Percentiles rank a stretch among this genome's conserved stretches.
Conservation (phyloP, 2,797 vertebrate species). For the Strix occidentalis region DNA sequence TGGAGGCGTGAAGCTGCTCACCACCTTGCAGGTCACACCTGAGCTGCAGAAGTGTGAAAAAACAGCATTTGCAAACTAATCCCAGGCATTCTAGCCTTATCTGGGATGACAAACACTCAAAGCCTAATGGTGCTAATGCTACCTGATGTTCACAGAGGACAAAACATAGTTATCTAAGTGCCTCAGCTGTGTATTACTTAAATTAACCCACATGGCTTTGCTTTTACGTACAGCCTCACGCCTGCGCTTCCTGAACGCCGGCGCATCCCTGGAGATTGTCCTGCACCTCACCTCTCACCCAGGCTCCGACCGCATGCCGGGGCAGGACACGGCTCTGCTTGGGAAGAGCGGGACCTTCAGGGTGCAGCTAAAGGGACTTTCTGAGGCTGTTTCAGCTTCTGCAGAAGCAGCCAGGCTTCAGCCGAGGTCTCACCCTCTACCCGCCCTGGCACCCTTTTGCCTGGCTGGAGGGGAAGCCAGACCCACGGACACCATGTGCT, state of each 20-base stretch:
- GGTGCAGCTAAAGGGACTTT: neutral
- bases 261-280: neutral
- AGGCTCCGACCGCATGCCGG: accelerated
- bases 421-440: too few relatives aligned
- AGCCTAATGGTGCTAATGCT: neutral
- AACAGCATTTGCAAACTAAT: accelerated
- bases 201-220: accelerated
- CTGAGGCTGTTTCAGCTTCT: neutral
- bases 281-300: accelerated
- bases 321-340: neutral
- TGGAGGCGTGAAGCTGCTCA: accelerated
- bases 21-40: accelerated
- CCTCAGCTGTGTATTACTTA: neutral
- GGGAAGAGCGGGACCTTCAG: neutral
- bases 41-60: neutral
- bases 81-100: accelerated
- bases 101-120: neutral
- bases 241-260: accelerated
- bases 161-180: accelerated
- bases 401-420: neutral
- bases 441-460: neutral
- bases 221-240: accelerated
- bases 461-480: neutral
- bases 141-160: neutral
- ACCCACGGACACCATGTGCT: accelerated